Evolutionary conservation across 1,140 invertebrate genomes (phyloP).

Genomic region (Wiebesia pumilae): DNA sequence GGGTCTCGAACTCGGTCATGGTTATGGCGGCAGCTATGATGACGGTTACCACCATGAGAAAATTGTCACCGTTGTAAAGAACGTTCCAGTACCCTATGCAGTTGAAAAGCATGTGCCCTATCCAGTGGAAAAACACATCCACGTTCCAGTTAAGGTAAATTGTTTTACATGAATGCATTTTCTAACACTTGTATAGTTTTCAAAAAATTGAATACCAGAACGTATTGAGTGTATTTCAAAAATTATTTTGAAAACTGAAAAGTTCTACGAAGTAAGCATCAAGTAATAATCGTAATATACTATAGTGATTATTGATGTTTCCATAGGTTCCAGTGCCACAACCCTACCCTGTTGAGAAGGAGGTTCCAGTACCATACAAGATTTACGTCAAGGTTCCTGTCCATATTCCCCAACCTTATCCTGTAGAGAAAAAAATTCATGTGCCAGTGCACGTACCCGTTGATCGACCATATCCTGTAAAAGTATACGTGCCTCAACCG

Average conservation of each 20-base stretch:
- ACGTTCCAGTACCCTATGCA: constrained; percentile 80
- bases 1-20: constrained; percentile 49
- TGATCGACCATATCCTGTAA: constrained; percentile 80
- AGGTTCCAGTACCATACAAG: constrained; percentile 81
- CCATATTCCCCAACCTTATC: constrained; percentile 81
- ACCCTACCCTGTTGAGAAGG: constrained; percentile 81
- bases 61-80: constrained; percentile 83
- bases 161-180: neutral
- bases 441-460: constrained; percentile 83
- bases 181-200: too few species aligned
- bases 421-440: constrained; percentile 81
- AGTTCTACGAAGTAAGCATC: too few species aligned
- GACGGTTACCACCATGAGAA: constrained; percentile 78
- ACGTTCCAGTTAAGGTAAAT: constrained; percentile 79
- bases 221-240: too few species aligned
- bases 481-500: constrained; percentile 81
- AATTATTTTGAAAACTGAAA: too few species aligned
- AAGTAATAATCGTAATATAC: too few species aligned
- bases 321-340: constrained; percentile 79
- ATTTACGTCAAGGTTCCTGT: constrained; percentile 81
- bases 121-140: constrained; percentile 80
- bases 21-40: constrained; percentile 57
- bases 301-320: constrained; percentile 57
- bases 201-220: too few species aligned
- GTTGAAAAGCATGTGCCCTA: constrained; percentile 79